phyloP scores from a whole-genome alignment of 2,797 vertebrate genomes.

The Mallotus villosus region DNA sequence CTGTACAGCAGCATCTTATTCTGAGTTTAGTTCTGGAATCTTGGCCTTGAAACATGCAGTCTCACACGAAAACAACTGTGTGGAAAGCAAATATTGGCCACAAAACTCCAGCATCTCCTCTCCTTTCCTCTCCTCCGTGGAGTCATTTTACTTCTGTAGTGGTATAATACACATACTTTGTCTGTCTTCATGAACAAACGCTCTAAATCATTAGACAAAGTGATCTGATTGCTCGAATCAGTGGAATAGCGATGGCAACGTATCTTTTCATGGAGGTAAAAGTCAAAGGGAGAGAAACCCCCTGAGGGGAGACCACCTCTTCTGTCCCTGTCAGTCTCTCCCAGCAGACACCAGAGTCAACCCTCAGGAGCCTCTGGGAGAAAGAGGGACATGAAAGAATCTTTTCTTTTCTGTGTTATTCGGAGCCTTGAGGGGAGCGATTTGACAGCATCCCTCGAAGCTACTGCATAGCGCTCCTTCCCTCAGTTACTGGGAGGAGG shows the following conservation, averaged over 20 bases:
- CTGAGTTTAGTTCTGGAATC: background rate
- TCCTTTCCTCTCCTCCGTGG: too few relatives aligned
- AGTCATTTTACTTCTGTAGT: too few relatives aligned
- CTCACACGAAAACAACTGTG: too few relatives aligned
- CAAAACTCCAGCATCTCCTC: background rate
- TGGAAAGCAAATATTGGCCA: background rate
- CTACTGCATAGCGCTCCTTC: constrained; percentile 8
- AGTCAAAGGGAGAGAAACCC: background rate
- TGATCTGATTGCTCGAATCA: background rate
- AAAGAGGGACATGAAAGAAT: constrained; percentile 40
- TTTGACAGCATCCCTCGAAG: constrained; percentile 19
- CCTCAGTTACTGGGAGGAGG: constrained; percentile 10
- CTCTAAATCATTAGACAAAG: background rate
- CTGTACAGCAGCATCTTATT: background rate
- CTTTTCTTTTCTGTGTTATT: constrained; percentile 30
- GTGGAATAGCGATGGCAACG: background rate
- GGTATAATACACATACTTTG: background rate
- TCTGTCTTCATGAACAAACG: background rate
- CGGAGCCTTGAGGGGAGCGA: constrained; percentile 29
- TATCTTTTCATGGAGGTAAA: background rate
- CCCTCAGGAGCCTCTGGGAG: constrained; percentile 53
- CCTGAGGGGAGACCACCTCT: constrained; percentile 18
- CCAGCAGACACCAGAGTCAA: constrained; percentile 48
- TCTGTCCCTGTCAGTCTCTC: constrained; percentile 57
- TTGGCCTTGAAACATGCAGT: background rate